Evolutionary conservation across 2,113 vertebrate genomes (phyloP), one percentile per base, ranked within the genome.

Genomic region (Phaethon lepturus): DNA sequence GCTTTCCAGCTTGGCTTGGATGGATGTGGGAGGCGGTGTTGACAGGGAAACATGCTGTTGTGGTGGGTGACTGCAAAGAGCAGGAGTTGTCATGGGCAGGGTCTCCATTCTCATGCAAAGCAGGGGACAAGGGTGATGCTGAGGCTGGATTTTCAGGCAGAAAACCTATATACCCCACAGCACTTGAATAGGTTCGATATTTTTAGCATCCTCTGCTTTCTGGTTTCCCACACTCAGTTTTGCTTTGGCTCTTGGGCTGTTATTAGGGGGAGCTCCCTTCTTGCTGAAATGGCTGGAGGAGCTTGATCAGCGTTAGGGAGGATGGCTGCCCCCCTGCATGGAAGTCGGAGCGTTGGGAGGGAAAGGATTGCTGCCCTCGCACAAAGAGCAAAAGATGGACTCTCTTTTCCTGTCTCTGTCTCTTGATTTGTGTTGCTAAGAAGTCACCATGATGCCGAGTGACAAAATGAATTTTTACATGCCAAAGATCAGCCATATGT

Each of bases 91-190:
- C 91, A 91, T 35, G 7, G 9, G 29, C 63, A 81, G 66, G 77
- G 67, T 95, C 93, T 45, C 87, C 10, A 91, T 95, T 97, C 78
- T 95, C 63, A 90, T 95, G 92, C 90, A 96, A 90, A 97, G 60
- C 68, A 93, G 81, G 35, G 89, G 66, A 81, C 0, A 86, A 95
- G 67, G 88, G 80, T 89, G 89, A 85, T 73, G 84, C 75, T 33
- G 45, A 68, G 59, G 85, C 73, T 89, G 93, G 52, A 29, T 56
- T 45, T 92, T 90, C 78, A 80, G 59, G 85, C 55, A 93, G 53
- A 81, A 42, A 87, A 58, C 33, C 69, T n/a, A 45, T 52, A 45
- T 11, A 67, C 15, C 63, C 77, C 4, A 7, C 89, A 69, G 38
- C 55, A 40, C 79, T 35, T 35, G 59, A 76, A 55, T 29, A 71